phyloP scores from a whole-genome alignment of 1,140 invertebrate genomes.

The Drosophila melanica region DNA sequence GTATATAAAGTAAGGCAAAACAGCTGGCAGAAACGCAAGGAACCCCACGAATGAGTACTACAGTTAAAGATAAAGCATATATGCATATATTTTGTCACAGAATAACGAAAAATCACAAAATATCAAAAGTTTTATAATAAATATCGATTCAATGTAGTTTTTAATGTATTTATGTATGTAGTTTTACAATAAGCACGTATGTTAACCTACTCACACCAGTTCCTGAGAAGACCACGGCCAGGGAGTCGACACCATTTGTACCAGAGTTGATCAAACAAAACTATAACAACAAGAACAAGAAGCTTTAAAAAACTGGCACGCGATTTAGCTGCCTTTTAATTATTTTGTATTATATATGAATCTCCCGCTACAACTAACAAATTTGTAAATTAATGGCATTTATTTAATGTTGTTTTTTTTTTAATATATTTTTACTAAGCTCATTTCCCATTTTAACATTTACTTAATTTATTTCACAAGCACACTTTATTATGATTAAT shows the following conservation, averaged over 20 bases:
- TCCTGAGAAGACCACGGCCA: conserved; percentile 56
- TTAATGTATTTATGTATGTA: conserved; percentile 32
- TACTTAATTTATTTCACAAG: conserved; percentile 64
- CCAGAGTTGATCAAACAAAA: conserved; percentile 44
- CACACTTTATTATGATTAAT: conserved; percentile 10
- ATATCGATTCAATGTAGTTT: conserved; percentile 57
- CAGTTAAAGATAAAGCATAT: conserved; percentile 13
- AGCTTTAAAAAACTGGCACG: conserved; percentile 65
- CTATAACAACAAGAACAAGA: conserved; percentile 47
- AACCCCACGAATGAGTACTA: conserved; percentile 35
- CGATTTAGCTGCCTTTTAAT: conserved; percentile 36
- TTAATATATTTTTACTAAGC: conserved; percentile 22
- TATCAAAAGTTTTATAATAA: conserved; percentile 47
- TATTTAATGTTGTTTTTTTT: conserved; percentile 47
- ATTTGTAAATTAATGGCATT: conserved; percentile 59
- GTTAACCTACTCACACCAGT: conserved; percentile 60
- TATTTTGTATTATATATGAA: conserved; percentile 66
- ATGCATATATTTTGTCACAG: conserved; percentile 42
- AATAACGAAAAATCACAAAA: conserved; percentile 4
- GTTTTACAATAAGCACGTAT: conserved; percentile 50
- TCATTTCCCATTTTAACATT: conserved; percentile 41
- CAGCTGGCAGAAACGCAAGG: conserved; percentile 12
- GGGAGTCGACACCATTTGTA: conserved; percentile 31
- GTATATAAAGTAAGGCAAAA: conserved; percentile 26
- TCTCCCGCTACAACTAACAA: conserved; percentile 39